Percentiles rank a stretch among this genome's conserved stretches.
These are phyloP conservation scores for Corythornis cristatus DNA, from an alignment of 2,113 vertebrate genomes.

Conservation along the genomic window DNA sequence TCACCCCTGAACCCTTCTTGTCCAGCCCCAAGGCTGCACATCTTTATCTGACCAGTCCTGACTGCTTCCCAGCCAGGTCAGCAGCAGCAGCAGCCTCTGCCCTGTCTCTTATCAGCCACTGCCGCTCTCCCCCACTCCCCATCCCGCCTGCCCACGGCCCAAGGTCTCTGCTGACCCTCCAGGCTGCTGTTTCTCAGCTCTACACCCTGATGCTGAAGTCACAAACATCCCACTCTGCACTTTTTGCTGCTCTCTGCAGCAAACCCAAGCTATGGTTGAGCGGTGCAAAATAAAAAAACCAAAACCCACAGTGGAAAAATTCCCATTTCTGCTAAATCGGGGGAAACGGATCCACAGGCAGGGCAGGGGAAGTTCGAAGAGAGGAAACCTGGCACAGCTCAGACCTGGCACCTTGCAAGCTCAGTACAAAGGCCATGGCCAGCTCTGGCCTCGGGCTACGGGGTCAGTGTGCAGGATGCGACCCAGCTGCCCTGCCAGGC, in stretches of 20 bases:
- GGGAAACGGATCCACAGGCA: neutral
- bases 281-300: no score
- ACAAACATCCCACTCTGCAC: no score
- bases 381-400: fast-evolving
- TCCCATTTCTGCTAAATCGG: neutral
- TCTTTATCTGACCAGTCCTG: neutral
- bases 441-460: fast-evolving
- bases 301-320: neutral
- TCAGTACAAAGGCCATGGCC: fast-evolving
- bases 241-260: neutral
- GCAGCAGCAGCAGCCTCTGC: neutral
- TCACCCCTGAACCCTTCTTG: neutral
- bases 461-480: neutral
- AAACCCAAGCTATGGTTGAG: neutral
- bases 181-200: fast-evolving
- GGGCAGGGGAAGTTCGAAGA: no score
- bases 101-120: neutral
- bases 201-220: fast-evolving
- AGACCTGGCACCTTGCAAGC: neutral
- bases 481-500: neutral
- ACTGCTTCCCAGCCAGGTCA: neutral
- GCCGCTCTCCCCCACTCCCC: neutral
- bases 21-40: neutral
- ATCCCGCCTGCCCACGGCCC: fast-evolving
- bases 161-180: neutral